These are phyloP conservation scores for Crocallis elinguaria DNA, from an alignment of 2,888 invertebrate genomes.

Conservation along the genomic window DNA sequence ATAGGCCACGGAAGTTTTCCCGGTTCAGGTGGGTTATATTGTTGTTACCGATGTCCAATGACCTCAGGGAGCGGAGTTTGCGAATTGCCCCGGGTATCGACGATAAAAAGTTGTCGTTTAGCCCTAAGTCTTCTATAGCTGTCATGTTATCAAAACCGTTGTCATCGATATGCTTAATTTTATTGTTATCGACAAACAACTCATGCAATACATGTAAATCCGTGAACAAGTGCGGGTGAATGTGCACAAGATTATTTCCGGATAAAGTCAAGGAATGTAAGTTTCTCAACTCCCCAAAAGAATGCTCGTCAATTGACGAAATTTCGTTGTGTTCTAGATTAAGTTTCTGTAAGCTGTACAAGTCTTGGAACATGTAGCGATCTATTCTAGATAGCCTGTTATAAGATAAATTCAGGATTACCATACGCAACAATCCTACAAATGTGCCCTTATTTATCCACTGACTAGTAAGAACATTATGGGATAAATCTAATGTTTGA, in stretches of 20 bases:
- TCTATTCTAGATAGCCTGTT: constrained; percentile 89
- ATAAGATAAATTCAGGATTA: constrained; percentile 89
- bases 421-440: constrained; percentile 88
- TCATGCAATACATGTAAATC: constrained; percentile 90
- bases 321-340: constrained; percentile 90
- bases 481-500: constrained; percentile 88
- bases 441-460: constrained; percentile 92
- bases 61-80: constrained; percentile 88
- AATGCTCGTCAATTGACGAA: constrained; percentile 87
- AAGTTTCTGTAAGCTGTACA: constrained; percentile 90
- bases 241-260: constrained; percentile 87
- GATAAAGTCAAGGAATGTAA: constrained; percentile 90
- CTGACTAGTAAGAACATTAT: constrained; percentile 89
- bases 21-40: constrained; percentile 89
- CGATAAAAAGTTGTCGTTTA: constrained; percentile 89
- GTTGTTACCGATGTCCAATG: constrained; percentile 93
- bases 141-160: constrained; percentile 91
- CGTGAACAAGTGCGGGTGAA: constrained; percentile 88
- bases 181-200: constrained; percentile 90
- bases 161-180: constrained; percentile 87
- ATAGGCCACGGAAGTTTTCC: constrained; percentile 89
- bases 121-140: constrained; percentile 89
- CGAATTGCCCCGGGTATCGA: constrained; percentile 88
- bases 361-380: constrained; percentile 88
- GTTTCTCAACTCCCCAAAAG: constrained; percentile 90